These are phyloP conservation scores for Montipora cactus DNA, from an alignment of 64 coral and sea anemone species.

Conservation along the genomic window DNA sequence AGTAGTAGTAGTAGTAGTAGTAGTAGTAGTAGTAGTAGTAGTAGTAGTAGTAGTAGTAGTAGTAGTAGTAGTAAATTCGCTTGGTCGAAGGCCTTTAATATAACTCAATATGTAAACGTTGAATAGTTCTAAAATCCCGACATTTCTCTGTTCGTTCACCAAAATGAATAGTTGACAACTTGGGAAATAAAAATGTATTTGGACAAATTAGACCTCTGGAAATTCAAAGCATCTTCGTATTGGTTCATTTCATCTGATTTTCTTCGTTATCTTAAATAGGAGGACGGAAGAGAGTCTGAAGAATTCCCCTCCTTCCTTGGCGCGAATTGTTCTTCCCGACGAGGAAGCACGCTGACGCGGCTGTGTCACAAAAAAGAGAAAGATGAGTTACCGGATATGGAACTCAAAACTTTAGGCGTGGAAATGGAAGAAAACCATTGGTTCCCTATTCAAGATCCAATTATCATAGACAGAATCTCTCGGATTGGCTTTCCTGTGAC, in stretches of 20 bases:
- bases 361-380: not conserved
- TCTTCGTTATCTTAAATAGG: not conserved
- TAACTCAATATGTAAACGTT: too few species aligned
- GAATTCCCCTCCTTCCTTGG: not conserved
- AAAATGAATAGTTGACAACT: too few species aligned
- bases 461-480: slow-evolving; percentile 73
- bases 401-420: slow-evolving; percentile 3
- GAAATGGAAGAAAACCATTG: not conserved
- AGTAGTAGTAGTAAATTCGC: too few species aligned
- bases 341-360: not conserved
- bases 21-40: too few species aligned
- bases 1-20: too few species aligned
- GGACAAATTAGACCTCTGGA: too few species aligned
- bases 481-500: slow-evolving; percentile 79
- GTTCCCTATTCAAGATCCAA: slow-evolving; percentile 14
- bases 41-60: too few species aligned
- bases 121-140: too few species aligned
- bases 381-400: not conserved
- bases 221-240: too few species aligned
- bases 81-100: too few species aligned
- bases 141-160: too few species aligned
- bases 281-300: slow-evolving; percentile 5
- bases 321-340: slow-evolving; percentile 28
- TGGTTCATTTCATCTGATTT: not conserved
- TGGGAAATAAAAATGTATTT: too few species aligned